Percentiles rank a stretch among this genome's conserved stretches.
phyloP scores from a whole-genome alignment of 2,797 vertebrate genomes.

The Xenops minutus region DNA sequence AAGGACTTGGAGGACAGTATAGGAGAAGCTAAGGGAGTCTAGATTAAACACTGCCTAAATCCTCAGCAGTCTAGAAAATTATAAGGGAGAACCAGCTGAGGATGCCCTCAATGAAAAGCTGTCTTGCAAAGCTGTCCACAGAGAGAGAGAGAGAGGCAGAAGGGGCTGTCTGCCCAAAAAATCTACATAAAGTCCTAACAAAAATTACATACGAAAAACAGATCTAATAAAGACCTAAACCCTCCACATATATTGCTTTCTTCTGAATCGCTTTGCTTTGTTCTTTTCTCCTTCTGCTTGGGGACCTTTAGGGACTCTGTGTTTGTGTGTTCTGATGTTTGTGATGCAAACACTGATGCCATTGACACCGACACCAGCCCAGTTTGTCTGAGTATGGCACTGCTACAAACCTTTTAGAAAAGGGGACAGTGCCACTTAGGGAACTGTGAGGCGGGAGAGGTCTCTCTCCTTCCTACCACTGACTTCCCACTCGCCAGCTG shows the following conservation, averaged over 20 bases:
- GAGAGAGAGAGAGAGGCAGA: background rate
- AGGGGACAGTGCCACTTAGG: background rate
- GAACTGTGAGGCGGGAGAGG: background rate
- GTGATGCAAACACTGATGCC: background rate
- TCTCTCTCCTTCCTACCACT: background rate
- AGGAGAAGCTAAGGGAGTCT: background rate
- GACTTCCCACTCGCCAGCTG: background rate
- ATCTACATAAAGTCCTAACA: background rate
- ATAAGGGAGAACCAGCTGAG: background rate
- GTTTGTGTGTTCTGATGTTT: background rate
- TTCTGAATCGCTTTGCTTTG: background rate
- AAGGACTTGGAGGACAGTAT: background rate
- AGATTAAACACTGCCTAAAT: background rate
- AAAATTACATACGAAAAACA: background rate
- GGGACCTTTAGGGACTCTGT: background rate
- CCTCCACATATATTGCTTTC: background rate
- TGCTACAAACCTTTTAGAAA: background rate
- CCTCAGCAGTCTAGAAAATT: background rate
- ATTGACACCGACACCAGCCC: background rate
- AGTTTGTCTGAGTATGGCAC: background rate
- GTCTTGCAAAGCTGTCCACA: background rate
- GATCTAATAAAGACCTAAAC: background rate
- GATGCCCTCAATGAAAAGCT: background rate
- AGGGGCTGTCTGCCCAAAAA: background rate
- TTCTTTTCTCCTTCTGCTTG: background rate